Base-by-base conservation (phyloP, 2,888 invertebrate species). In the Megalurothrips usitatus region DNA sequence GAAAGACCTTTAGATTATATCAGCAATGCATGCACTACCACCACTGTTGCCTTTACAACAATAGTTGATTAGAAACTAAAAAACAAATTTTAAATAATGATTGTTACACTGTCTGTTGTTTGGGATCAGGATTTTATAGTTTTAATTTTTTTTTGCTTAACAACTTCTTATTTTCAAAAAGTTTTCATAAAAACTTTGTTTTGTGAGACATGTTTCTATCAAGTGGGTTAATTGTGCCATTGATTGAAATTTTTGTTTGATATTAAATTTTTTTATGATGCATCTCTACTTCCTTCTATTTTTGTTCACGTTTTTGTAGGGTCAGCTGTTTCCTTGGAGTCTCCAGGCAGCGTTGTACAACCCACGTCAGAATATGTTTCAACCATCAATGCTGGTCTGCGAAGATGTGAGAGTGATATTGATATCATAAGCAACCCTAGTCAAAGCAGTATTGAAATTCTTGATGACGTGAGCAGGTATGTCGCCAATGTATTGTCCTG, bases 401-500 rank as follows among this genome's bases (percentile, higher is more conserved):
- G 86, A 80, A 87, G 86, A 82, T 88, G 87, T 82, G 92, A 92
- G 84, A 93, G 93, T 86, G 93, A 93, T 84, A 91, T 93, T 82
- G 92, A 93, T 84, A 89, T 93, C 78, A 88, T 93, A 43, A 92
- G 92, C 82, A 92, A 92, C 87, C 92, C 92, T 19, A 93, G 92
- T 86, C 91, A 92, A 85, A 92, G 92, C 84, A 92, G 92, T 85
- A 92, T 93, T 81, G 92, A 92, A 87, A 90, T 92, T 49, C 86
- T 92, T 80, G 91, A 90, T 81, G 88, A 88, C 81, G 85, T 85
- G 79, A 84, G 86, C n/a, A 87, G 86, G 88, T 88, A 83, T 26
- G 68, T 26, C 14, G 2, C 17, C 58, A 19, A 19, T 17, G 58
- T 58, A n/a, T 58, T 58, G 6, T 75, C 26, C 12, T 43, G 34